These are phyloP conservation scores for Trinectes maculatus DNA, from an alignment of 2,113 vertebrate genomes.

Conservation along the genomic window DNA sequence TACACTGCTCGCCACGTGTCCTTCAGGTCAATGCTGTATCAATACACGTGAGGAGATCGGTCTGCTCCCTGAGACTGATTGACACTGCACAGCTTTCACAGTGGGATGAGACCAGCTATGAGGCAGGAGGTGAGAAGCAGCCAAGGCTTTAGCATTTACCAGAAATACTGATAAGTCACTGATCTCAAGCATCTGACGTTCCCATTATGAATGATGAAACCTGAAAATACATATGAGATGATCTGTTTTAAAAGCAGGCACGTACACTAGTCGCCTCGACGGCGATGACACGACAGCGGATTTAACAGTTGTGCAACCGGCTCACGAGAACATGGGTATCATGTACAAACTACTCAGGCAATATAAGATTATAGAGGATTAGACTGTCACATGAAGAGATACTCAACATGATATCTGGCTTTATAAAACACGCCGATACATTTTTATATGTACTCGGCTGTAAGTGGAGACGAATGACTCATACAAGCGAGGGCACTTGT, in stretches of 20 bases:
- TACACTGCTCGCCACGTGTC: constrained; percentile 40
- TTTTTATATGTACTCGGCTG: constrained; percentile 32
- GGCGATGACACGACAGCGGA: constrained; percentile 22
- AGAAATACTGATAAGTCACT: no score
- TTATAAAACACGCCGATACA: constrained; percentile 33
- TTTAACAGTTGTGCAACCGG: constrained; percentile 23
- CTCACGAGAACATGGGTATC: constrained; percentile 14
- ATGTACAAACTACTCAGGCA: constrained; percentile 8
- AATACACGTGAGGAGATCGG: constrained; percentile 43
- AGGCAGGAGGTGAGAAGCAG: constrained; percentile 24
- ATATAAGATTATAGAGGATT: constrained; percentile 19
- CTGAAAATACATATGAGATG: neutral
- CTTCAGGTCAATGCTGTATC: constrained; percentile 65
- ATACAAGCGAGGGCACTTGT: neutral
- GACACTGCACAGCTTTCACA: constrained; percentile 29
- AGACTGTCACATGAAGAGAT: constrained; percentile 17
- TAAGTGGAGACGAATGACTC: constrained; percentile 50
- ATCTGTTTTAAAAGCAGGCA: constrained; percentile 2
- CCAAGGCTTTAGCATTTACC: constrained; percentile 37
- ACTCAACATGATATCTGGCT: constrained; percentile 30
- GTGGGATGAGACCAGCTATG: constrained; percentile 45
- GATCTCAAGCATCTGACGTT: no score
- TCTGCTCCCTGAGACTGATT: constrained; percentile 15
- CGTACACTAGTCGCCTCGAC: constrained; percentile 14
- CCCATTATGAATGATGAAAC: neutral